These are phyloP conservation scores for Percopsis transmontana DNA, from an alignment of 2,113 vertebrate species.

Conservation along the genomic window DNA sequence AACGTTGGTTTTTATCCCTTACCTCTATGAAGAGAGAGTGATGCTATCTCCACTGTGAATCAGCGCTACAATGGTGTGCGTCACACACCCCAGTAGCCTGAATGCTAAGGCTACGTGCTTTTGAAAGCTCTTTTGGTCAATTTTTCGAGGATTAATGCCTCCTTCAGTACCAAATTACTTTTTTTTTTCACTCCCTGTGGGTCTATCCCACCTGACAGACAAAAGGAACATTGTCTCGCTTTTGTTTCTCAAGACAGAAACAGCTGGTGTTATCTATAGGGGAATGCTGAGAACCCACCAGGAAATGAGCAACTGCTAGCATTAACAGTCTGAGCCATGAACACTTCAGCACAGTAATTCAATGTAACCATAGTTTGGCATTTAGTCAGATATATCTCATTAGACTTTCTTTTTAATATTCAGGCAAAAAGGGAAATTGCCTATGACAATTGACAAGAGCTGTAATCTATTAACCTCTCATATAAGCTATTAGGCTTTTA, in stretches of 20 bases:
- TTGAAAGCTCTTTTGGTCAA: neutral
- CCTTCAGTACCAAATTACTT: neutral
- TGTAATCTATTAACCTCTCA: neutral
- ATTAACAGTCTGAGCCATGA: conserved; percentile 37
- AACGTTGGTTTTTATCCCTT: neutral
- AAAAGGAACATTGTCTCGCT: conserved; percentile 51
- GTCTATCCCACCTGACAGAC: conserved; percentile 26
- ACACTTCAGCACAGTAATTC: conserved; percentile 24
- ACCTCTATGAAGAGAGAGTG: neutral
- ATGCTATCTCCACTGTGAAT: neutral
- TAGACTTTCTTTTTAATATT: conserved; percentile 12
- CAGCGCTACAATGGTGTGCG: neutral
- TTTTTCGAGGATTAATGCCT: neutral
- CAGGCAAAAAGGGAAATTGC: neutral
- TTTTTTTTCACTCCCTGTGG: conserved; percentile 17
- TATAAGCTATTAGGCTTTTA: neutral
- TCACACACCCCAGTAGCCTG: conserved; percentile 2
- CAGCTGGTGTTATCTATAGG: conserved; percentile 37
- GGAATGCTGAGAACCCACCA: neutral
- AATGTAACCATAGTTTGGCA: conserved; percentile 11
- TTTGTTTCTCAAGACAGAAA: conserved; percentile 36
- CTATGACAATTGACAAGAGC: neutral
- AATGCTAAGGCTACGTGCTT: neutral
- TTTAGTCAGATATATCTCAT: conserved; percentile 22
- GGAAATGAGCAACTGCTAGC: conserved; percentile 39